A percentile compares a stretch with the other conserved stretches of the same genome.
Evolutionary conservation across 2,797 vertebrate species (phyloP).

Genomic region (Epinephelus malabaricus): DNA sequence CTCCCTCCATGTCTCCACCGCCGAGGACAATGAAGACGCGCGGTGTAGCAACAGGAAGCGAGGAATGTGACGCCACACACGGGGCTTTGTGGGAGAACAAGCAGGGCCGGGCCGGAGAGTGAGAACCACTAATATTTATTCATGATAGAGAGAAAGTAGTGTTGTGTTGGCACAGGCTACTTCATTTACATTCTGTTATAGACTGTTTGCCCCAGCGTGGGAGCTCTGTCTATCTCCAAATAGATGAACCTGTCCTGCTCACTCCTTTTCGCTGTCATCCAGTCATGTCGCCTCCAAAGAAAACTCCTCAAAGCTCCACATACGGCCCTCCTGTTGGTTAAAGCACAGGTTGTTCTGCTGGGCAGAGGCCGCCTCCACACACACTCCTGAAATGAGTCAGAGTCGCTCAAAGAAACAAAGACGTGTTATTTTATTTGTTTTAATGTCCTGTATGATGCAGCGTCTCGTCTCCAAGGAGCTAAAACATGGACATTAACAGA

Average conservation of each 20-base stretch:
- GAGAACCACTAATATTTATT: slow-evolving; percentile 88
- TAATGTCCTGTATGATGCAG: too few relatives aligned
- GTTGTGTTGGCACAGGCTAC: slow-evolving; percentile 85
- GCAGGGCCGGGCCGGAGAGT: slow-evolving; percentile 63
- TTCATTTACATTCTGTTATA: slow-evolving; percentile 88
- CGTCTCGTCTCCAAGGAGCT: too few relatives aligned
- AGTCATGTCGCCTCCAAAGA: slow-evolving; percentile 25
- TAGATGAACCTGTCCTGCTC: slow-evolving; percentile 83
- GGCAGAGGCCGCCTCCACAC: too few relatives aligned
- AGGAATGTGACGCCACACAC: slow-evolving; percentile 76
- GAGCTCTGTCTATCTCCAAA: slow-evolving; percentile 77
- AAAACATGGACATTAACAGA: too few relatives aligned
- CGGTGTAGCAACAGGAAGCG: slow-evolving; percentile 77
- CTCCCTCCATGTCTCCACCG: slow-evolving; percentile 46
- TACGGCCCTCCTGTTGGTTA: not conserved
- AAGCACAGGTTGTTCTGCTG: not conserved
- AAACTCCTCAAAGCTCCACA: slow-evolving; percentile 26
- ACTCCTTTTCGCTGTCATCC: slow-evolving; percentile 71
- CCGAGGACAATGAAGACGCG: slow-evolving; percentile 57
- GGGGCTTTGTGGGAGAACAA: slow-evolving; percentile 70
- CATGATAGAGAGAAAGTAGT: slow-evolving; percentile 84
- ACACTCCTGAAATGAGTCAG: too few relatives aligned
- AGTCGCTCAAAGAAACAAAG: too few relatives aligned
- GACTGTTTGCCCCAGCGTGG: slow-evolving; percentile 82
- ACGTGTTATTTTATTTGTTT: too few relatives aligned